Base-by-base conservation (phyloP, 2,888 invertebrate species). In the Onthophagus sagittarius region DNA sequence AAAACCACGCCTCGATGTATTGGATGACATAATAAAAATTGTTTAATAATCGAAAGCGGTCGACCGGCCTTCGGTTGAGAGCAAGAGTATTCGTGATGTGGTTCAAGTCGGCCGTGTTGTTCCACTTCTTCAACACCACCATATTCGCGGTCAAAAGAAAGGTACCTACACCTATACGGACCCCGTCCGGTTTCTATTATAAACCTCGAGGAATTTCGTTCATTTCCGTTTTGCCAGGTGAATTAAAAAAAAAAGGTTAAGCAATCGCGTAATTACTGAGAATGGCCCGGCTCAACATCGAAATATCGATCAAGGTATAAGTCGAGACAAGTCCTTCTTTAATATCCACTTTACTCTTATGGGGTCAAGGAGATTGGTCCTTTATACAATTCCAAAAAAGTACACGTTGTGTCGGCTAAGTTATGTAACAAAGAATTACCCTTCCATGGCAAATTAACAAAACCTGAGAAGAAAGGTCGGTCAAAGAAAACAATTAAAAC, bases 21-120 rank as follows among this genome's bases (percentile, higher is more conserved):
- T 23, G 23, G 23, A 67, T 67, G 15, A 67, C 67, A 67, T 67
- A 67, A 67, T 23, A 67, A 23, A 67, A 23, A n/a, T 67, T 7
- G 32, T 31, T 67, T 23, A 67, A 67, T 15, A 67, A 67, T 67
- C 67, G 67, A 67, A 67, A 67, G 67, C 32, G 67, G 15, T 67
- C 67, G 32, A 32, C 5, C 67, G 67, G 67, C 67, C 67, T 67
- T 67, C 67, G 32, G n/a, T n/a, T n/a, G 67, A 67, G 67, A 23
- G 67, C 67, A 67, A 67, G 67, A 67, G 67, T 32, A 15, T n/a
- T 32, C 13, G 31, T 67, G 67, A 67, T 67, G 67, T 67, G 67
- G 67, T 31, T 67, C 67, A 67, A 64, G 67, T 23, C 67, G 7
- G 67, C 67, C 32, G 31, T n/a, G n/a, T n/a, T n/a, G 31, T 32